These are phyloP conservation scores for Pomatorhinus ruficollis DNA, from an alignment of 2,113 vertebrate species.

Conservation along the genomic window DNA sequence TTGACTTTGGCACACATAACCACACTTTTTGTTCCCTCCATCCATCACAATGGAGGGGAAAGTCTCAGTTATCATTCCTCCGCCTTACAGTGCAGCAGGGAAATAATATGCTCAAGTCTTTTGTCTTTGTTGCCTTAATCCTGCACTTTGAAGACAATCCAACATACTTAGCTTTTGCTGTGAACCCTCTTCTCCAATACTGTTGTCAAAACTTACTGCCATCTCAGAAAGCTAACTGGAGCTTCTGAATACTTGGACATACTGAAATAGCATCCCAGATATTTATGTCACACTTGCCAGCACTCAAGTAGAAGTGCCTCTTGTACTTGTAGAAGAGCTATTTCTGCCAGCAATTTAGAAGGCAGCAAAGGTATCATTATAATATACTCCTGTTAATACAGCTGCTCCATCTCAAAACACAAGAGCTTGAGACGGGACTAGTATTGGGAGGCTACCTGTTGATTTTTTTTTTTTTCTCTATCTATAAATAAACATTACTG, in stretches of 20 bases:
- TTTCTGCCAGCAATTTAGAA: neutral
- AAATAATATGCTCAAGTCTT: neutral
- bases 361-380: neutral
- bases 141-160: neutral
- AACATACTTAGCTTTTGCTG: neutral
- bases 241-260: neutral
- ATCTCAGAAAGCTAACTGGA: neutral
- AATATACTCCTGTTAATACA: neutral
- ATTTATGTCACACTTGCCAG: neutral
- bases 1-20: neutral
- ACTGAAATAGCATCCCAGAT: neutral
- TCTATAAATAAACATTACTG: neutral
- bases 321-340: neutral
- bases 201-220: neutral
- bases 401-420: neutral
- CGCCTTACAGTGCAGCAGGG: neutral
- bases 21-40: neutral
- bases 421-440: neutral
- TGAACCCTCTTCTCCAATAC: neutral
- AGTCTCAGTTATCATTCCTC: neutral
- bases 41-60: neutral
- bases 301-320: neutral
- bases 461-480: neutral
- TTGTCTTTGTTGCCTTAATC: neutral
- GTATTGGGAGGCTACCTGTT: neutral